A percentile compares a stretch with the other conserved stretches of the same genome.
These are phyloP conservation scores for Drosophila flavopinicola DNA, from an alignment of 2,888 invertebrate genomes.

Conservation along the genomic window DNA sequence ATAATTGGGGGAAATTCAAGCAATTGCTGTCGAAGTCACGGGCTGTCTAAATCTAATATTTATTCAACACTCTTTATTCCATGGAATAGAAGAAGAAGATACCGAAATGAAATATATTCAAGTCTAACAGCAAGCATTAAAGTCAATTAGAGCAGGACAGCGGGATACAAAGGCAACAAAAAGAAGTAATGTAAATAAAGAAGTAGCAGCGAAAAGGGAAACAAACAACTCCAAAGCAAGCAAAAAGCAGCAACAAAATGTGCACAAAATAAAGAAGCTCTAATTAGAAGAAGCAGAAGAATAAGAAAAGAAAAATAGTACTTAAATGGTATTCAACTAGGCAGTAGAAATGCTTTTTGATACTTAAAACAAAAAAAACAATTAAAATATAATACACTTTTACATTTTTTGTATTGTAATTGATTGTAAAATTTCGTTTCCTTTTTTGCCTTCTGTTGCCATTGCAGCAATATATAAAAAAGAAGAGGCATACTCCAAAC, in stretches of 20 bases:
- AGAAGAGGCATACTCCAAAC: conserved; percentile 8
- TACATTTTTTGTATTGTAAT: conserved; percentile 58
- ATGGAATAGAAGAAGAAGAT: no score
- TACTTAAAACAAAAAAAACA: not conserved
- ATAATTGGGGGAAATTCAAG: no score
- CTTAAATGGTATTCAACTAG: conserved; percentile 22
- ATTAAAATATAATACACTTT: not conserved
- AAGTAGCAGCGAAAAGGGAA: conserved; percentile 8
- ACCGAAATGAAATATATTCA: not conserved
- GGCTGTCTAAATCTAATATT: no score
- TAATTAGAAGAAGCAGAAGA: no score
- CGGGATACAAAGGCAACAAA: not conserved
- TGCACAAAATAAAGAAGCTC: not conserved
- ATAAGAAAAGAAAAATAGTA: no score
- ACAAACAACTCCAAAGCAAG: conserved; percentile 9
- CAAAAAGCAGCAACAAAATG: not conserved
- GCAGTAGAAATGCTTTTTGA: not conserved
- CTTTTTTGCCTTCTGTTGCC: conserved; percentile 43
- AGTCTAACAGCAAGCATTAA: not conserved
- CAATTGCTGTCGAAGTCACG: no score
- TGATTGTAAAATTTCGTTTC: conserved; percentile 65
- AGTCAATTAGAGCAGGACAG: not conserved
- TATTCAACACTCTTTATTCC: not conserved
- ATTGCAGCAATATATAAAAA: conserved; percentile 51
- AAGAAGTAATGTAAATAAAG: conserved; percentile 5